Base-by-base conservation (phyloP, 2,888 invertebrate genomes). In the Piscicola geometra region DNA sequence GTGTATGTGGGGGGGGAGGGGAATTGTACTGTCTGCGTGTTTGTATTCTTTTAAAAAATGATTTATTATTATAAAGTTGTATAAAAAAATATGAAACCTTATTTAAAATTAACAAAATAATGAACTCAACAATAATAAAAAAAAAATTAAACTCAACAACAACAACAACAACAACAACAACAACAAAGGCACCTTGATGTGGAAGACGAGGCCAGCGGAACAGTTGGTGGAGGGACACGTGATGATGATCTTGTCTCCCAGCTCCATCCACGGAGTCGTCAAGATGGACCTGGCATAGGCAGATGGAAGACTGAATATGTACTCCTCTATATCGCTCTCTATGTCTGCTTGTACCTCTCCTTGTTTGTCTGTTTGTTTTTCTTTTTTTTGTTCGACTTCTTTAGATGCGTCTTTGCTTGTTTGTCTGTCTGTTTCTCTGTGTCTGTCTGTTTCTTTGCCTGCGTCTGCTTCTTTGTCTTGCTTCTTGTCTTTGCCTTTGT, bases 231-330 rank as follows among this genome's bases (percentile, higher is more conserved):
- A 84, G 47, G 82, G 81, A 79, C 87, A 87, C 1, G 79, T 81
- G 69, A 87, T 82, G 52, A 80, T 82, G 50, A 87, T 83, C 78
- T 86, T 86, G 77, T 87, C 88, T 1, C 87, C 87, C 41, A 88
- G 81, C 78, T 88, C 88, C 33, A 87, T 83, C 87, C 87, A 87
- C 18, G 88, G 87, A 15, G 85, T 84, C 0, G 87, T 87, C 35
- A 88, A 83, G 70, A 88, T 87, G n/a, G 87, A 87, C n/a, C 87
- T 79, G 18, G 86, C 87, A 79, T 86, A 87, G 56, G 86, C 86
- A 79, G 86, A 86, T 0, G 87, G 88, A 79, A 87, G 81, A 56
- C 84, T 81, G 78, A 87, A 84, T 71, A 83, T 82, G 81, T 87
- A 88, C 75, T 85, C 85, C 79, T 87, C 87, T 73, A 82, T 82